Base-by-base conservation (phyloP, 2,888 invertebrate species). In the Parnassius glacialis region DNA sequence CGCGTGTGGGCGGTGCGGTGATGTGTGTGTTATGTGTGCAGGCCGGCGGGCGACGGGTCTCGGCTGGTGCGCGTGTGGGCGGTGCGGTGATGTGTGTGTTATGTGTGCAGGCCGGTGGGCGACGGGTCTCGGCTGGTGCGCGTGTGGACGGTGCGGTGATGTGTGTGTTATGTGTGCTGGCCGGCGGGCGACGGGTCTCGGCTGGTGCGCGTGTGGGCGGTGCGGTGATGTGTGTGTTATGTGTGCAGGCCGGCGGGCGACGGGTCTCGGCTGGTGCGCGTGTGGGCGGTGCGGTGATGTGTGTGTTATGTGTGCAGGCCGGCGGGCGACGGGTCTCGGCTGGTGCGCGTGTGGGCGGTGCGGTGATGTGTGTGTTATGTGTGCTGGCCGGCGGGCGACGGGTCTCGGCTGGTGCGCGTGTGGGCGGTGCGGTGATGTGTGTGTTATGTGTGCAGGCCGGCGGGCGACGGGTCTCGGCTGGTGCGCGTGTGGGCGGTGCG, bases 371-470 rank as follows among this genome's bases (percentile, higher is more conserved):
- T n/a, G n/a, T n/a, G n/a, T n/a, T n/a, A n/a, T n/a, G 43, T 34
- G 43, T 10, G 2, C 66, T 70, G 73, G 10, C 71, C 71, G 12
- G 52, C 52, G 41, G 72, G 72, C 34, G 65, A 55, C 34, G 69
- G 72, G 1, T 62, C 65, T 1, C 62, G 61, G 10, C 9, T 12
- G 7, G 71, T 69, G 61, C 41, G 42, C 52, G 48, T 68, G 68
- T 67, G 68, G 59, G 54, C 61, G 57, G 62, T 56, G 62, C 69
- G 69, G 67, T 60, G 16, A 16, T 16, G 16, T 16, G 16, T 16
- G 16, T 16, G 16, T 16, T 1, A 16, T 16, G 20, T 20, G 20
- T 20, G 20, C 20, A 20, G 20, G 20, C 71, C 71, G 11, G 52
- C 52, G 41, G 72, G 72, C 34, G 65, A 55, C 34, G 69, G 72